Conservation (phyloP, 1,140 invertebrate species). For the Caenorhabditis briggsae region DNA sequence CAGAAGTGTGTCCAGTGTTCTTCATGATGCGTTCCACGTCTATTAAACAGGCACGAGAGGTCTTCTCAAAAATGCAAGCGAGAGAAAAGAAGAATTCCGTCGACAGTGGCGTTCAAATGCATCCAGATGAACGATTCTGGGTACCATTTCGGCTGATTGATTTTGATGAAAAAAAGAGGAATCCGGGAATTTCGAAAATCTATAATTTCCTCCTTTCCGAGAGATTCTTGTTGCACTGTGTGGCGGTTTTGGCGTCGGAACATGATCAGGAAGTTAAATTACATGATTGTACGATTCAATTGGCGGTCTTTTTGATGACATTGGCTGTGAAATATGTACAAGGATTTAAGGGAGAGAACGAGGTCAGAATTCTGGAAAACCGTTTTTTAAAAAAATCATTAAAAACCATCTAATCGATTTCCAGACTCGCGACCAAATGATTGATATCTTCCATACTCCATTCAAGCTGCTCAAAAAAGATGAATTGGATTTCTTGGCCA, state of each 20-base stretch:
- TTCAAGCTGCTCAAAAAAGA: neutral
- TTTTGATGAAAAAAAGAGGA: neutral
- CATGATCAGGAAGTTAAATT: slow-evolving; percentile 4
- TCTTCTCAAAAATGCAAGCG: neutral
- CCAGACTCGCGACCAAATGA: neutral
- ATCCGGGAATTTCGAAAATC: slow-evolving; percentile 10
- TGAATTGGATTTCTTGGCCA: neutral
- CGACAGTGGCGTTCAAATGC: no score
- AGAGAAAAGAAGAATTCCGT: slow-evolving; percentile 1
- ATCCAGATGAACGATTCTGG: slow-evolving; percentile 13
- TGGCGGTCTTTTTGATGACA: slow-evolving; percentile 58
- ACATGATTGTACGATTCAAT: slow-evolving; percentile 54
- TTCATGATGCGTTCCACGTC: slow-evolving; percentile 47
- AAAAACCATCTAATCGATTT: neutral
- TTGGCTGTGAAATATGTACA: slow-evolving; percentile 16
- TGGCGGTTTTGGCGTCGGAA: neutral
- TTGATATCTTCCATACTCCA: slow-evolving; percentile 25
- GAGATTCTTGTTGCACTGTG: slow-evolving; percentile 38
- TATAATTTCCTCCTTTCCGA: slow-evolving; percentile 33
- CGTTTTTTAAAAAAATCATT: neutral
- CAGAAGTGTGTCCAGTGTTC: slow-evolving; percentile 58
- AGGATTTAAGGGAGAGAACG: neutral
- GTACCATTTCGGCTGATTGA: slow-evolving; percentile 17
- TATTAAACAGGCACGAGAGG: slow-evolving; percentile 1
- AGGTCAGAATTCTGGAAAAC: neutral